Evolutionary conservation across 2,113 vertebrate genomes (phyloP).

Genomic region (Lota lota): DNA sequence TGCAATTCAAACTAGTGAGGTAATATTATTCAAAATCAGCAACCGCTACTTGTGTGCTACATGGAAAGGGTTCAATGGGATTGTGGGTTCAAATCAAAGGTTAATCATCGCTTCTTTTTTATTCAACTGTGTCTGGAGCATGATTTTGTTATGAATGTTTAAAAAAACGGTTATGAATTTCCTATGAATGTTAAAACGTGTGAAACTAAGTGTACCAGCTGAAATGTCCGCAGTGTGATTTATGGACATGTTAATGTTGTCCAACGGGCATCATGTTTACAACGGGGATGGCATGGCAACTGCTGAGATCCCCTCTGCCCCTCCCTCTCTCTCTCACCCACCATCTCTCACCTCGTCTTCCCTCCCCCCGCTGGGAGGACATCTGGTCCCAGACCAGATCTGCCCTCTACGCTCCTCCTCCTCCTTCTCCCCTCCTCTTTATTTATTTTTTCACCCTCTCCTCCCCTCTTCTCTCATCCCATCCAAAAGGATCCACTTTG

Average conservation of each 20-base stretch:
- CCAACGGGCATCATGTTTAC: slow-evolving; percentile 46
- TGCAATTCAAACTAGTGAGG: slow-evolving; percentile 43
- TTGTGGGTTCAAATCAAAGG: too few species aligned
- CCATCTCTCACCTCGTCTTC: slow-evolving; percentile 56
- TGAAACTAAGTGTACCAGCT: neutral
- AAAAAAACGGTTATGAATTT: neutral
- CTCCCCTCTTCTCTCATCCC: slow-evolving; percentile 30
- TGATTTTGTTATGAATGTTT: slow-evolving; percentile 19
- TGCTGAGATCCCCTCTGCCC: slow-evolving; percentile 51
- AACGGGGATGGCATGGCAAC: slow-evolving; percentile 44
- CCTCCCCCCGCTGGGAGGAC: slow-evolving; percentile 72
- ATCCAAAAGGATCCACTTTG: slow-evolving; percentile 47
- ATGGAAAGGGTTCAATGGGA: too few species aligned
- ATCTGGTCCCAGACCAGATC: slow-evolving; percentile 75
- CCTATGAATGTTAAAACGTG: too few species aligned
- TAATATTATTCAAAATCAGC: slow-evolving; percentile 25
- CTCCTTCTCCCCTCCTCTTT: slow-evolving; percentile 13
- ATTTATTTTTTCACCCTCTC: slow-evolving; percentile 8
- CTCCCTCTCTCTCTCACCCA: slow-evolving; percentile 50
- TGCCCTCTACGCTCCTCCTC: slow-evolving; percentile 45
- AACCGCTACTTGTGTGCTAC: slow-evolving; percentile 1
- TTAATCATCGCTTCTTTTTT: neutral
- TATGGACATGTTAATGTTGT: slow-evolving; percentile 34
- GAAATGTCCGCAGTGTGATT: slow-evolving; percentile 19
- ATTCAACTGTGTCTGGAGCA: slow-evolving; percentile 22